Base-by-base conservation (phyloP, 1,140 invertebrate species). In the Vanessa tameamea region DNA sequence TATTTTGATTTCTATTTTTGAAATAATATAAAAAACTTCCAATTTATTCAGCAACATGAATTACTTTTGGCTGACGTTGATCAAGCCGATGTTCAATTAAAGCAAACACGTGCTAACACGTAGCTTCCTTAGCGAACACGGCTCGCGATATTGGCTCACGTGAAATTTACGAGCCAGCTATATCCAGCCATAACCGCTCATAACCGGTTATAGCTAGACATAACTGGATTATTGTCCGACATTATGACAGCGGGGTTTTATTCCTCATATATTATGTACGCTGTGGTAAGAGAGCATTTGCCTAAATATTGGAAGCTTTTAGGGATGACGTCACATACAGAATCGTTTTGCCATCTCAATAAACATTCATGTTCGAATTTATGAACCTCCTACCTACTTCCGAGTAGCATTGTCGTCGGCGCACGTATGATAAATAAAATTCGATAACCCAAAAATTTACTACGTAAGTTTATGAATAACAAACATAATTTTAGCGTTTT, bases 21-120 rank as follows among this genome's bases (percentile, higher is more conserved):
- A 7, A 16, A 5, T 3, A 20, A 55, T 20, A 55, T 20, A 16
- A 59, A 59, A 59, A 31, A 59, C 9, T 12, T 12, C 20, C 55
- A 31, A 59, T 59, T 26, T 59, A 37, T 31, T 15, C 8, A 16
- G 15, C 23, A 61, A 61, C 57, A 37, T 61, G 13, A 37, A 8
- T 61, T 31, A 37, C 57, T 61, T 61, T 37, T 11, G 14, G 57
- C 51, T 47, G 67, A 75, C 69, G 72, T 80, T 76, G 76, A 80
- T 80, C 71, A 73, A 72, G 76, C 66, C 75, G 67, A 69, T 87
- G 83, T 87, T 83, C 84, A 87, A 87, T 87, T 87, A 85, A 86
- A 79, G 69, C 55, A 66, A 74, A 79, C 76, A 79, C 78, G 69
- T 71, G 61, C 57, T 37, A 75, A 71, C 72, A 76, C 64, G 68